These are phyloP conservation scores for Acrobasis consociella DNA, from an alignment of 2,888 invertebrate genomes.

Conservation along the genomic window DNA sequence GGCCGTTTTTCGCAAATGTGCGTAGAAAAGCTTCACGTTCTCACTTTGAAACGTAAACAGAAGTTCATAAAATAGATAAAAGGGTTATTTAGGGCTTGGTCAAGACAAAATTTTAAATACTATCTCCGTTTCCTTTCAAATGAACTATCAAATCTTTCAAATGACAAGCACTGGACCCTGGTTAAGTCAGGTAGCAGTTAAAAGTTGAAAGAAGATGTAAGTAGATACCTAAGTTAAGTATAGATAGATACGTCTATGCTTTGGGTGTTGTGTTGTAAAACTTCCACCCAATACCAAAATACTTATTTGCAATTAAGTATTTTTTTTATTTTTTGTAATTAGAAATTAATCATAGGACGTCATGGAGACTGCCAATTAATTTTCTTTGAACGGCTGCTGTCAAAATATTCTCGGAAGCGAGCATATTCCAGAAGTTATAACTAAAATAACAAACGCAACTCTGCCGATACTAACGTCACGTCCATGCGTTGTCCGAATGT, in stretches of 20 bases:
- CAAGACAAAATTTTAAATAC: too few species aligned
- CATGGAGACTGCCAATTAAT: background rate
- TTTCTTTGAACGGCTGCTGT: constrained; percentile 36
- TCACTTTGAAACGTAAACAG: too few species aligned
- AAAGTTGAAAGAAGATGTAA: background rate
- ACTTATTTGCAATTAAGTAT: background rate
- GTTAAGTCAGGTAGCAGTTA: too few species aligned
- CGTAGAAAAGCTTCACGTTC: too few species aligned
- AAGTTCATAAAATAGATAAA: too few species aligned
- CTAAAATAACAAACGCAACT: constrained; percentile 62
- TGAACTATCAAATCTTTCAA: too few species aligned
- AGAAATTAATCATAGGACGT: background rate
- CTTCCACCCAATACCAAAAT: background rate
- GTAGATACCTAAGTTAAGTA: background rate
- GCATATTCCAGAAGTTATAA: constrained; percentile 44
- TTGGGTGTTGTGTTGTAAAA: background rate
- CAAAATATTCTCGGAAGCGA: constrained; percentile 42
- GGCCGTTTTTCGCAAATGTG: too few species aligned
- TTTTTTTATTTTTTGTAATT: background rate
- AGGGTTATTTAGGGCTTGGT: too few species aligned
- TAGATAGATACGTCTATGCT: background rate
- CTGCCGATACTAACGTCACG: constrained; percentile 40
- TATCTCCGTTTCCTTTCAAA: too few species aligned
- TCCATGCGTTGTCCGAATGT: constrained; percentile 40
- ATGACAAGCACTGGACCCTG: too few species aligned